Evolutionary conservation across 2,113 vertebrate species (phyloP), one percentile per base, ranked within the genome.

Genomic region (Gadus macrocephalus): DNA sequence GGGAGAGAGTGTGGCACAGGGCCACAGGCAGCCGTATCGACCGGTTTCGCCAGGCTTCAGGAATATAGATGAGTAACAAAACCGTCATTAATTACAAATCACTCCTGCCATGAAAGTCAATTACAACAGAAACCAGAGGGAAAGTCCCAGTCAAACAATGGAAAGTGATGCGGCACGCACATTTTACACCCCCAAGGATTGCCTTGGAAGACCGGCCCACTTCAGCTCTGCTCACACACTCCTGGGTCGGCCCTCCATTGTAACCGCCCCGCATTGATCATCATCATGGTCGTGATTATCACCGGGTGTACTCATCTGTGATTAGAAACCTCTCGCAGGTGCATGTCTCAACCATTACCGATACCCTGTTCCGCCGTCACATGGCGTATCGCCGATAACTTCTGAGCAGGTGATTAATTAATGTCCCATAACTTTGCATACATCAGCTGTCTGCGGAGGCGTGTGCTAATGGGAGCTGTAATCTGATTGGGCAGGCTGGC

Each of bases 71-170:
- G 83, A 87, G 79, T 87, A 88, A 85, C 83, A 89, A 90, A 91
- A 87, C 82, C 83, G 78, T 71, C 78, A 86, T 91, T 91, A 91
- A 90, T 92, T 90, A 91, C 89, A 86, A 87, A 88, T 90, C 83
- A 84, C 84, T 88, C 85, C 73, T 88, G 83, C 87, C 86, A 80
- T 87, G 84, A 89, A 89, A 89, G 85, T 90, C 80, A 81, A 88
- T 89, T 83, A 84, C 69, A 83, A 72, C 67, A 63, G 80, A 87
- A 84, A 84, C 76, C 69, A 62, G 66, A 68, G 71, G 66, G 77
- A 84, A 83, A 79, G 78, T 86, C 79, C 73, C 77, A 71, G 77
- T 86, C 70, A 77, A 82, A 83, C 78, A 81, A 86, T 84, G 75
- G 68, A 84, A 82, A 86, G 83, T 73, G 82, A 83, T 78, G 31